Percentiles rank a stretch among this genome's conserved stretches.
phyloP scores from a whole-genome alignment of 2,113 vertebrate species.

The Canis aureus region DNA sequence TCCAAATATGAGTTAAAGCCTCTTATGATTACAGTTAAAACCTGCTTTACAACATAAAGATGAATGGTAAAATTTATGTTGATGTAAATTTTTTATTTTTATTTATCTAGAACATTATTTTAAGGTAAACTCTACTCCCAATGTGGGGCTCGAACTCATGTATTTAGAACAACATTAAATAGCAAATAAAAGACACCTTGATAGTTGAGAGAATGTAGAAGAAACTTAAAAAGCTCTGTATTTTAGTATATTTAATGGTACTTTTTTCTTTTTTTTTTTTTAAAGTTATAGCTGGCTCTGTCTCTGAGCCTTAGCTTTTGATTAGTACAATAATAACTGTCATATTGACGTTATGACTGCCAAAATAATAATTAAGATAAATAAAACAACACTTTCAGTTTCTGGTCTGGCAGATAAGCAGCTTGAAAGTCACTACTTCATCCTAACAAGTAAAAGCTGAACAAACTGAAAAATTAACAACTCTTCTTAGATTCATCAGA shows the following conservation, averaged over 20 bases:
- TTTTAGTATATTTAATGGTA: not conserved
- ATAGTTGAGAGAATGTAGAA: not conserved
- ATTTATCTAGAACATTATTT: not conserved
- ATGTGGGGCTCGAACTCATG: not conserved
- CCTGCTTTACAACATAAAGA: not conserved
- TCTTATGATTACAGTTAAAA: not conserved
- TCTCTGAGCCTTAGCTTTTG: not conserved
- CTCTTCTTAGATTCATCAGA: not conserved
- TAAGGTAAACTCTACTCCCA: not conserved
- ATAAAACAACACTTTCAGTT: not conserved
- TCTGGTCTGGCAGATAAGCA: not conserved
- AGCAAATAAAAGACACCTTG: not conserved
- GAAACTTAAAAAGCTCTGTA: not conserved
- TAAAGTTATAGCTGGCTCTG: not conserved
- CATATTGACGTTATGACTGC: not conserved
- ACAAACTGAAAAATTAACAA: not conserved
- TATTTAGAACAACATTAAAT: not conserved
- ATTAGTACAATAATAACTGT: not conserved
- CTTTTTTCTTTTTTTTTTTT: not conserved
- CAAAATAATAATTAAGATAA: not conserved
- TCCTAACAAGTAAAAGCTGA: not conserved
- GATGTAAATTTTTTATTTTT: not conserved
- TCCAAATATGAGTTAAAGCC: not conserved
- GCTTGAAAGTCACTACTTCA: not conserved
- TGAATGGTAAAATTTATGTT: not conserved